These are phyloP conservation scores for Eulemur coronatus DNA, from an alignment of 2,797 vertebrate genomes.

Conservation along the genomic window DNA sequence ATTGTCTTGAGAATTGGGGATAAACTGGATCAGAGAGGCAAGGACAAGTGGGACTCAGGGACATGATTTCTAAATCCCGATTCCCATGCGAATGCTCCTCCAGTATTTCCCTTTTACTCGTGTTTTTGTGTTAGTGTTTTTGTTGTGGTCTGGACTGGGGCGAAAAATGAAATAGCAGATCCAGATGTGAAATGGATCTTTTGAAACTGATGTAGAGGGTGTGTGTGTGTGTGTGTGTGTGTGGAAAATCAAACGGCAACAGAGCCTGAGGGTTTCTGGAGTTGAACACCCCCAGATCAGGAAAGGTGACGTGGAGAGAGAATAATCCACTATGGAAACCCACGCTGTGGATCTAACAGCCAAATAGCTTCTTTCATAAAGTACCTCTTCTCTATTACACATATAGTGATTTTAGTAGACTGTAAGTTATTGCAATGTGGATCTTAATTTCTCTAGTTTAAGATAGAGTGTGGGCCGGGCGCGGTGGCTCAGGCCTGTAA, in stretches of 20 bases:
- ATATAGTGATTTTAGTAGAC: background rate
- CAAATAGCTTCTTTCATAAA: background rate
- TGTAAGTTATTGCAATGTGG: background rate
- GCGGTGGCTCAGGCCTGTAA: no score
- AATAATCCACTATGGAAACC: background rate
- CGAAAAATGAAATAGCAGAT: conserved; percentile 54
- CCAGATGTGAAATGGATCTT: conserved; percentile 56
- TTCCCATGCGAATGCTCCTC: conserved; percentile 41
- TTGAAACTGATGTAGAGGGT: conserved; percentile 19
- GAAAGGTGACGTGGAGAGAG: background rate
- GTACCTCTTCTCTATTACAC: background rate
- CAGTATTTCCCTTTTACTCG: conserved; percentile 53
- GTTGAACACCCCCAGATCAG: background rate
- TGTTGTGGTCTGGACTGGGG: conserved; percentile 68
- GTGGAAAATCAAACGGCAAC: background rate
- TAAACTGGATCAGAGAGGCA: conserved; percentile 72
- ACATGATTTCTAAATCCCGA: conserved; percentile 63
- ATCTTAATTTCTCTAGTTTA: background rate
- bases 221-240: background rate
- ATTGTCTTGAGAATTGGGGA: conserved; percentile 70
- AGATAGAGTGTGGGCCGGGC: background rate
- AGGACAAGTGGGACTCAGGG: conserved; percentile 59
- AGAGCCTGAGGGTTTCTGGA: background rate
- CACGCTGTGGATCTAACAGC: background rate
- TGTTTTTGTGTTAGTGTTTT: conserved; percentile 69